Conservation (phyloP, 2,797 vertebrate genomes). For the Notamacropus eugenii region DNA sequence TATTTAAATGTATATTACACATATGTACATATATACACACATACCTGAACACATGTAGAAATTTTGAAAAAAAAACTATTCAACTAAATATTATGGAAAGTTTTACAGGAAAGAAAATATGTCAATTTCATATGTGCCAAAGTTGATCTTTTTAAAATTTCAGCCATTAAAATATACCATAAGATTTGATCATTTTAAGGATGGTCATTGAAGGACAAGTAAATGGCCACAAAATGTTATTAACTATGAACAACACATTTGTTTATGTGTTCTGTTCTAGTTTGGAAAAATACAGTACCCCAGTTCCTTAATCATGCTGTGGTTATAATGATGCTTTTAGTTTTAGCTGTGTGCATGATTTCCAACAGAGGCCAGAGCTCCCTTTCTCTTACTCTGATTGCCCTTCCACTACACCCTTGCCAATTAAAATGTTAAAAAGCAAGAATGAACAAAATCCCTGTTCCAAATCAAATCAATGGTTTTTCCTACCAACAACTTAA, state of each 20-base stretch:
- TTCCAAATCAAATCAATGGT: not conserved
- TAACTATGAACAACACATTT: not conserved
- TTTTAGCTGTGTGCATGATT: not conserved
- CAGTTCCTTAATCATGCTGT: fast-evolving
- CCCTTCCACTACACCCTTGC: not conserved
- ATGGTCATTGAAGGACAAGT: not conserved
- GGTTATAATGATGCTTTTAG: fast-evolving
- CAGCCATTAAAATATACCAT: not conserved
- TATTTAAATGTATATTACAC: not conserved
- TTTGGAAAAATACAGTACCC: not conserved
- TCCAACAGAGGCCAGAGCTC: not conserved
- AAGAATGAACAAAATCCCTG: not conserved
- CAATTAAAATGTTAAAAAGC: not conserved
- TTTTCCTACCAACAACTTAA: not conserved
- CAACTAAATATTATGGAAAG: not conserved
- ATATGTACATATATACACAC: not conserved
- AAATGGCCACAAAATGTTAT: not conserved
- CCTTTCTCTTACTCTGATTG: not conserved
- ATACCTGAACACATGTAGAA: not conserved
- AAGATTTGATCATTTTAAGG: not conserved
- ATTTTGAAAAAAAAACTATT: not conserved
- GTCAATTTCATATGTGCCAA: not conserved
- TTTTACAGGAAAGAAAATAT: not conserved
- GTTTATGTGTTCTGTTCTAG: not conserved
- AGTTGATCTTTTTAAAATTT: slow-evolving; percentile 6